A percentile compares a stretch with the other conserved stretches of the same genome.
These are phyloP conservation scores for Scomber scombrus DNA, from an alignment of 2,113 vertebrate species.

Conservation along the genomic window DNA sequence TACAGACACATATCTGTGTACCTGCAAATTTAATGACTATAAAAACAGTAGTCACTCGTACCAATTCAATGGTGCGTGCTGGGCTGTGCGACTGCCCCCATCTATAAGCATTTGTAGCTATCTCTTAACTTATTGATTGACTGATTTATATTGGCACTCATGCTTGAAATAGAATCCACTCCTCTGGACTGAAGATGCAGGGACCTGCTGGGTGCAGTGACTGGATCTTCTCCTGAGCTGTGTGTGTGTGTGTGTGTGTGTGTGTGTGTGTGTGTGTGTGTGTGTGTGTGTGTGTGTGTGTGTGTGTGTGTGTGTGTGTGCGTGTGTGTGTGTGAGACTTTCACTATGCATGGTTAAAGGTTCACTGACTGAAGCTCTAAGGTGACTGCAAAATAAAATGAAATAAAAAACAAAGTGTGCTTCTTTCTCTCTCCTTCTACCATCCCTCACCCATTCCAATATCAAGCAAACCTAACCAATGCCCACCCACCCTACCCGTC, in stretches of 20 bases:
- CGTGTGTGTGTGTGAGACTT: conserved; percentile 18
- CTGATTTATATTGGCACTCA: conserved; percentile 76
- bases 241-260: not conserved
- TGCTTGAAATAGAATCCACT: conserved; percentile 81
- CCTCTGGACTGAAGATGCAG: conserved; percentile 49
- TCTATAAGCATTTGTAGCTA: conserved; percentile 54
- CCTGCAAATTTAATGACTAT: conserved; percentile 66
- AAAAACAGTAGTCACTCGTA: conserved; percentile 56
- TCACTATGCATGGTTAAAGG: conserved; percentile 28
- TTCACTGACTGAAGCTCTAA: conserved; percentile 40
- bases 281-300: conserved; percentile 8
- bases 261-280: not conserved
- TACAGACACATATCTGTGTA: conserved; percentile 59
- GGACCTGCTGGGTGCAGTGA: conserved; percentile 8
- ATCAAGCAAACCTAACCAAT: conserved; percentile 43
- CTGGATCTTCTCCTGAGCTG: conserved; percentile 28
- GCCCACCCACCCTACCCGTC: conserved; percentile 25
- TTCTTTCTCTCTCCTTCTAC: conserved; percentile 34
- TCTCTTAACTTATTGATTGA: conserved; percentile 73
- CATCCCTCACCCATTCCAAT: conserved; percentile 9
- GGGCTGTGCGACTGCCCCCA: conserved; percentile 36
- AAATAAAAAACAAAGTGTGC: not conserved
- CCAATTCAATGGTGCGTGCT: conserved; percentile 53
- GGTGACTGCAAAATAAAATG: conserved; percentile 35
- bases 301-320: no score